Evolutionary conservation across 2,113 vertebrate species (phyloP), one percentile per base, ranked within the genome.

Genomic region (Tympanuchus pallidicinctus): DNA sequence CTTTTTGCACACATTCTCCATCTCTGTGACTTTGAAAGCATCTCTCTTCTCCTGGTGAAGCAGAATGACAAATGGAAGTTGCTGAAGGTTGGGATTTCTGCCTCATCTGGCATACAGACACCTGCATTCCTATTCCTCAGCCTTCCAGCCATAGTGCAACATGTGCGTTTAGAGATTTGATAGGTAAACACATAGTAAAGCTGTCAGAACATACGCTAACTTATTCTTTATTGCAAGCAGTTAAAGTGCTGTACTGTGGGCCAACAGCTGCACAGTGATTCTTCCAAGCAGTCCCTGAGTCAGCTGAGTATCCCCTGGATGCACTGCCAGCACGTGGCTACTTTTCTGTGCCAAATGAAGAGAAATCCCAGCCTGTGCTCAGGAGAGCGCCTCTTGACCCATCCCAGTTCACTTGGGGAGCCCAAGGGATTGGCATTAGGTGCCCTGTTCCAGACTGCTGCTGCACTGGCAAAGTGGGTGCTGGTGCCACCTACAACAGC

Each of bases 221-320:
- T 84, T 60, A 57, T 88, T 78, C 80, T 54, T 81, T 65, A 52
- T 27, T 67, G 73, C 5, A 11, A 34, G 86, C 1, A 0, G 63
- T 38, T 84, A 3, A 20, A 91, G 36, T 1, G 1, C 63, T 57
- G 47, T 28, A 8, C 64, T 42, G 88, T 56, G 56, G 86, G 76
- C 88, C 70, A 84, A 45, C 81, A 94, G 87, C 87, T 86, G 93
- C 78, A 67, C 54, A 27, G 38, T 32, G 86, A 8, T 65, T 86
- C 71, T n/a, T 43, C 73, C 20, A 22, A 71, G 88, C 65, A 82
- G 65, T 8, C 61, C 64, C 73, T 47, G 86, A 77, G 75, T 22
- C 80, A 81, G 80, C 86, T 40, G 42, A 67, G 24, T n/a, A 65
- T 86, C 36, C 76, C 45, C 5, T 40, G 65, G 86, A 65, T 24